Evolutionary conservation across 2,113 vertebrate genomes (phyloP).

Genomic region (Tachysurus fulvidraco): DNA sequence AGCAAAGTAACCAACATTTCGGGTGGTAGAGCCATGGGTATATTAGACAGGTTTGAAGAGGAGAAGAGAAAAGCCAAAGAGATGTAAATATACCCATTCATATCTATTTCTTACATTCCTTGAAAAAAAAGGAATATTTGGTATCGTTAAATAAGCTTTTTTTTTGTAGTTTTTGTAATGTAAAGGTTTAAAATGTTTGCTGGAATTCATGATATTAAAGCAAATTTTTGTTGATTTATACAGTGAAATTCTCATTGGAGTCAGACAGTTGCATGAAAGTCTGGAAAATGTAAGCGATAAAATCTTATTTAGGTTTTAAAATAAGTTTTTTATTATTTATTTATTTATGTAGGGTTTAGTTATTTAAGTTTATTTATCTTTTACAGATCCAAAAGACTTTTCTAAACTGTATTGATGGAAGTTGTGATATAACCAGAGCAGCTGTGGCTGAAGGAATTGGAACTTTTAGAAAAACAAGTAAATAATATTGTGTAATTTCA

Average conservation of each 20-base stretch:
- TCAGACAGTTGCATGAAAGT: conserved; percentile 74
- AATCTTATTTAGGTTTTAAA: neutral
- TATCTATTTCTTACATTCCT: neutral
- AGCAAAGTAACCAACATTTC: conserved; percentile 68
- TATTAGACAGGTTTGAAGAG: conserved; percentile 85
- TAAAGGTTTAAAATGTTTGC: neutral
- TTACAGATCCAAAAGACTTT: conserved; percentile 74
- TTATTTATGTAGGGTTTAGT: neutral
- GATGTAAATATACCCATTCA: conserved; percentile 74
- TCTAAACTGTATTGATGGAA: conserved; percentile 76
- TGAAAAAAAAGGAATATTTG: neutral
- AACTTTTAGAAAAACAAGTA: conserved; percentile 77
- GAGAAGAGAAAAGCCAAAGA: conserved; percentile 85
- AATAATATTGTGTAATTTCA: conserved; percentile 50
- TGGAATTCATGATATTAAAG: neutral
- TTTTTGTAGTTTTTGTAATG: neutral
- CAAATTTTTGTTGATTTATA: conserved; percentile 48
- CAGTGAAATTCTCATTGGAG: conserved; percentile 80
- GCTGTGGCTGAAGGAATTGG: conserved; percentile 74
- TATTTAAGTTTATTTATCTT: neutral
- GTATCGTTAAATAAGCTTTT: neutral
- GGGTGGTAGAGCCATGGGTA: conserved; percentile 67
- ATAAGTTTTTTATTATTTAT: neutral
- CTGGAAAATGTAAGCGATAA: conserved; percentile 80
- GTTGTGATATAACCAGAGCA: conserved; percentile 70